These are phyloP conservation scores for Arctia plantaginis DNA, from an alignment of 2,888 invertebrate species.

Conservation along the genomic window DNA sequence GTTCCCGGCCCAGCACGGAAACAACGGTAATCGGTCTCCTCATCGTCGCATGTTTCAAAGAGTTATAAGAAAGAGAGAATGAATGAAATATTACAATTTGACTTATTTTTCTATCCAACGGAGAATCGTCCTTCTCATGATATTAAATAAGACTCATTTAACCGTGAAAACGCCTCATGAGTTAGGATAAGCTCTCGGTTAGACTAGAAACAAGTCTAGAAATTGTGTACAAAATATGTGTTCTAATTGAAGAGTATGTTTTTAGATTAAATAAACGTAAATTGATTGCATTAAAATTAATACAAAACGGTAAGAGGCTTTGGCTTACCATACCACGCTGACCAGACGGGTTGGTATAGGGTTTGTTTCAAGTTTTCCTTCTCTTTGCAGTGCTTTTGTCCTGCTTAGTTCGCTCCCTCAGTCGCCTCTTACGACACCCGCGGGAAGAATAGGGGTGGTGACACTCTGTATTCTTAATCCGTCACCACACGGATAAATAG, in stretches of 20 bases:
- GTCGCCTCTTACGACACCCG: not conserved
- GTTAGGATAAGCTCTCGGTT: not conserved
- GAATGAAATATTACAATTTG: not conserved
- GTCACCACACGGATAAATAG: not conserved
- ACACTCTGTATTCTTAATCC: not conserved
- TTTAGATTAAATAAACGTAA: not conserved
- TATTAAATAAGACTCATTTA: not conserved
- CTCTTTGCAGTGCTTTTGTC: not conserved
- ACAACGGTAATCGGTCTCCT: not conserved
- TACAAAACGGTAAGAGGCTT: not conserved
- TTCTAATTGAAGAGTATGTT: not conserved
- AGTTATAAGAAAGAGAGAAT: no score
- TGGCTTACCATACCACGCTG: not conserved
- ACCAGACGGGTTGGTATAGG: not conserved
- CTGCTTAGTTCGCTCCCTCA: not conserved
- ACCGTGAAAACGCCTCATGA: not conserved
- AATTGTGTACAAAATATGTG: not conserved
- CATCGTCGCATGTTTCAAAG: not conserved
- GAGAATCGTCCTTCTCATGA: not conserved
- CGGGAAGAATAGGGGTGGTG: not conserved
- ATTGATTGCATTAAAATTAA: not conserved
- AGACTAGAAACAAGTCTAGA: not conserved
- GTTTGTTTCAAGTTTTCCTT: not conserved
- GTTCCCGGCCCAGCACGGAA: constrained; percentile 9
- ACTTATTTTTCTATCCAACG: not conserved